phyloP scores from a whole-genome alignment of 2,797 vertebrate species.

The Nannoperca australis region DNA sequence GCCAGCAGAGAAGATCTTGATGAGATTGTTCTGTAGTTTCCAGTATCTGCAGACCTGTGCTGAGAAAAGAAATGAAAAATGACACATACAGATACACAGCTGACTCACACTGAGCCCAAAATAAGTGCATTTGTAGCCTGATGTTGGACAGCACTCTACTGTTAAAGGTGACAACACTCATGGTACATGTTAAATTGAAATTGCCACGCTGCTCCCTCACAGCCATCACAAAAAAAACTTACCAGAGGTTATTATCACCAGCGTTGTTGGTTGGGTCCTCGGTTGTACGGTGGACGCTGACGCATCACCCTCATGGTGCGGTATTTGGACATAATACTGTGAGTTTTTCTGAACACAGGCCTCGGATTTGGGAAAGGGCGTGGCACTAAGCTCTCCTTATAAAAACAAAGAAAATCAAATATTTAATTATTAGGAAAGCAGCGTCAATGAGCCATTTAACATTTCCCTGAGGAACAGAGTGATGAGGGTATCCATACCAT shows the following conservation, averaged over 20 bases:
- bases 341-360: slow-evolving; percentile 84
- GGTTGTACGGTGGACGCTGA: slow-evolving; percentile 70
- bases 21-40: slow-evolving; percentile 11
- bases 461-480: neutral
- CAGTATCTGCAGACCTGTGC: slow-evolving; percentile 24
- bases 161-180: neutral
- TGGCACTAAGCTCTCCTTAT: slow-evolving; percentile 80
- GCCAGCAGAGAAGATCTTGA: slow-evolving; percentile 16
- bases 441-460: neutral
- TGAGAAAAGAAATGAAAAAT: neutral
- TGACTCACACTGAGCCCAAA: neutral
- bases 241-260: slow-evolving; percentile 65
- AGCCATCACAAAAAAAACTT: neutral
- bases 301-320: slow-evolving; percentile 85
- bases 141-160: neutral
- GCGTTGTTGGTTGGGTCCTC: slow-evolving; percentile 76
- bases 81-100: neutral
- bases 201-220: rapidly evolving
- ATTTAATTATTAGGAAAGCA: neutral
- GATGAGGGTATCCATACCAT: slow-evolving; percentile 75
- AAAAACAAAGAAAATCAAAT: neutral
- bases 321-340: slow-evolving; percentile 86
- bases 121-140: neutral
- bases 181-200: neutral
- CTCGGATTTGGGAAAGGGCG: slow-evolving; percentile 81